phyloP scores from a whole-genome alignment of 2,888 invertebrate genomes.

The Rhamnusium bicolor region DNA sequence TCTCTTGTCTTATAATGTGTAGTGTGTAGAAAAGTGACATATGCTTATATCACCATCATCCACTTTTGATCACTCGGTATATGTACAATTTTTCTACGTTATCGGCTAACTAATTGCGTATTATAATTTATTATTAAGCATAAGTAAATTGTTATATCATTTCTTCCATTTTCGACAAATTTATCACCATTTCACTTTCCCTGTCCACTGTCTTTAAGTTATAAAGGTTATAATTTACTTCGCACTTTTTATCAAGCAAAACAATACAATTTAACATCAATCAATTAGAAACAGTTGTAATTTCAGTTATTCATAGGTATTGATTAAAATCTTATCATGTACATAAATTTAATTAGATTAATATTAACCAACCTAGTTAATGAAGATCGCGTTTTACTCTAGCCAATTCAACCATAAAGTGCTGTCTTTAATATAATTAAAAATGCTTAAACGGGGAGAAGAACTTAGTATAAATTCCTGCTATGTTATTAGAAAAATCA shows the following conservation, averaged over 20 bases:
- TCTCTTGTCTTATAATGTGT: too few relatives aligned
- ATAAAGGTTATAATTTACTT: background rate
- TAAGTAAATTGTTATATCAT: too few relatives aligned
- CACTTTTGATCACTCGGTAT: too few relatives aligned
- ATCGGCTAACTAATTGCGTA: too few relatives aligned
- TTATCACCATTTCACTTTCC: background rate
- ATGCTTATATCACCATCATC: too few relatives aligned
- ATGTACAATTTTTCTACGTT: too few relatives aligned
- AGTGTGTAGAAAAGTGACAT: too few relatives aligned
- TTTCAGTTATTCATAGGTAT: background rate
- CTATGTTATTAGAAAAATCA: slow-evolving; percentile 20
- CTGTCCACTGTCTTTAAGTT: background rate
- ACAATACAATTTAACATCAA: background rate
- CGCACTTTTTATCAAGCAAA: background rate
- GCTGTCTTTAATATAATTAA: background rate
- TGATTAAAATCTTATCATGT: background rate
- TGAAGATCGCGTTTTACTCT: slow-evolving; percentile 22
- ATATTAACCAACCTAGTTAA: slow-evolving; percentile 13
- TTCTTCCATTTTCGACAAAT: too few relatives aligned
- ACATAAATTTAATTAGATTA: background rate
- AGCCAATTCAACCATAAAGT: slow-evolving; percentile 13
- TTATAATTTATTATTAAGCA: too few relatives aligned
- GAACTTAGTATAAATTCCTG: slow-evolving; percentile 13
- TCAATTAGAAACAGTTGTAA: background rate
- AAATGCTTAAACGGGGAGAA: slow-evolving; percentile 6